These are phyloP conservation scores for Pristionchus maxplancki DNA, from an alignment of 2,888 invertebrate species.

Conservation along the genomic window DNA sequence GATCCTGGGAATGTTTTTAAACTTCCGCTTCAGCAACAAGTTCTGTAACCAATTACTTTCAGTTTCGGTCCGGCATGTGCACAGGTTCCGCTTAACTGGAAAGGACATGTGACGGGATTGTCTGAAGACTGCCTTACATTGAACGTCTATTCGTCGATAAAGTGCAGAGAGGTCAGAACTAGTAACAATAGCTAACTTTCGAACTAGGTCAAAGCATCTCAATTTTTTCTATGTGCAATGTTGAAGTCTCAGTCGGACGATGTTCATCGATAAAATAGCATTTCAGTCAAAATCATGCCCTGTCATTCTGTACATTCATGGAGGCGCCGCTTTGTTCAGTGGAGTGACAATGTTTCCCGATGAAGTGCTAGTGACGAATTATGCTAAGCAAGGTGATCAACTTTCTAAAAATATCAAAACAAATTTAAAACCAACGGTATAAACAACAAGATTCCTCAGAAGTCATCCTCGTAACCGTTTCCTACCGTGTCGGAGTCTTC, in stretches of 20 bases:
- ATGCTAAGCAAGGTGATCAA: not conserved
- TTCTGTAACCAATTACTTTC: not conserved
- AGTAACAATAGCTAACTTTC: not conserved
- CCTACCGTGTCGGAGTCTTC: conserved; percentile 14
- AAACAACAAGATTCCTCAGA: not conserved
- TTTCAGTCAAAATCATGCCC: conserved; percentile 22
- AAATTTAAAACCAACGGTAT: too few species aligned
- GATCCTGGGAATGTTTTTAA: too few species aligned
- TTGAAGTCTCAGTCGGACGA: not conserved
- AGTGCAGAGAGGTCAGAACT: not conserved
- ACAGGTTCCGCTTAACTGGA: not conserved
- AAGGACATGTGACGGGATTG: not conserved
- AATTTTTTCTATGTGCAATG: not conserved
- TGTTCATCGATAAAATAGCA: not conserved
- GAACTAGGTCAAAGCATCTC: too few species aligned
- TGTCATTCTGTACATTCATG: conserved; percentile 16
- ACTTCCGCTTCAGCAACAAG: too few species aligned
- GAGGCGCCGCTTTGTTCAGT: not conserved
- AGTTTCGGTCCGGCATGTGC: conserved; percentile 30
- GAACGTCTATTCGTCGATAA: conserved; percentile 28
- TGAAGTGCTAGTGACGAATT: not conserved
- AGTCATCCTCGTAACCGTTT: not conserved
- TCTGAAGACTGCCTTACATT: conserved; percentile 28
- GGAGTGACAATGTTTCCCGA: not conserved
- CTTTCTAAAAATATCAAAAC: too few species aligned